phyloP scores from a whole-genome alignment of 2,888 invertebrate species.

The Latheticus oryzae region DNA sequence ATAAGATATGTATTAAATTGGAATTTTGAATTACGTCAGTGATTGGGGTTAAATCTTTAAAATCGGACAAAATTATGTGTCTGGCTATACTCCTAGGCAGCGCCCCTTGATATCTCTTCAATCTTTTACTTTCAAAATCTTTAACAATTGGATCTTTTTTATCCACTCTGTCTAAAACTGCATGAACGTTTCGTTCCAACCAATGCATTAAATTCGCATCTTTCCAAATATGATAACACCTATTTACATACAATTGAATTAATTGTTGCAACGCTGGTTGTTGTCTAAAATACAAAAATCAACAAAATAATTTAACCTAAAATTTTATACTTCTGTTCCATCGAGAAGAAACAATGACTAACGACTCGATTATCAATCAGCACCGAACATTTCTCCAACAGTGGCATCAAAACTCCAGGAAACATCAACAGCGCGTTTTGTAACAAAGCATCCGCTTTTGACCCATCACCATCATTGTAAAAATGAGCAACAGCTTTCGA shows the following conservation, averaged over 20 bases:
- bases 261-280: slow-evolving; percentile 76
- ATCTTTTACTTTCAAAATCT: slow-evolving; percentile 73
- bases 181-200: slow-evolving; percentile 79
- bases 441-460: slow-evolving; percentile 72
- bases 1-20: neutral
- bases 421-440: slow-evolving; percentile 85
- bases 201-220: slow-evolving; percentile 78
- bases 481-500: slow-evolving; percentile 82
- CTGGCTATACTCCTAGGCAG: slow-evolving; percentile 75
- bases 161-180: slow-evolving; percentile 74
- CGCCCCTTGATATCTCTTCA: slow-evolving; percentile 71
- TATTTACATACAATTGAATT: slow-evolving; percentile 77
- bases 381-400: slow-evolving; percentile 82
- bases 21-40: slow-evolving; percentile 19
- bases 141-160: slow-evolving; percentile 70
- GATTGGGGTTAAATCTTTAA: slow-evolving; percentile 72
- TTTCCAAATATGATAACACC: slow-evolving; percentile 84
- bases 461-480: slow-evolving; percentile 66
- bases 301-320: neutral
- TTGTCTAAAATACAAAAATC: slow-evolving; percentile 65
- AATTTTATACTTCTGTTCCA: slow-evolving; percentile 45
- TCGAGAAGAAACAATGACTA: slow-evolving; percentile 68
- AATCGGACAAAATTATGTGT: slow-evolving; percentile 78
- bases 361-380: slow-evolving; percentile 75
- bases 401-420: slow-evolving; percentile 78